Evolutionary conservation across 1,140 invertebrate genomes (phyloP), one percentile per base, ranked within the genome.

Genomic region (Magallana gigas): DNA sequence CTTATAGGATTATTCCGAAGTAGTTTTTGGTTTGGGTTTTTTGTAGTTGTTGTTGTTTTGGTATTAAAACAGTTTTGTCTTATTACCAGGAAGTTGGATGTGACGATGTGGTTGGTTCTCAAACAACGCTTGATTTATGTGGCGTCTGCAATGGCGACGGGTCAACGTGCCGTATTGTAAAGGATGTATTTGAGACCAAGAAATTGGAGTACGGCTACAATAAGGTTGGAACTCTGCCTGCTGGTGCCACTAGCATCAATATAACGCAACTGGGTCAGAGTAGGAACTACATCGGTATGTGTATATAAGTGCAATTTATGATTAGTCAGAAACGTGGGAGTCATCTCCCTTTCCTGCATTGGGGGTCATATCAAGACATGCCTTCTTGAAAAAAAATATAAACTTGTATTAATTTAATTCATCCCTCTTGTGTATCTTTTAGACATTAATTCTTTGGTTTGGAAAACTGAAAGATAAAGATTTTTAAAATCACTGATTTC

Each of bases 221-320:
- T 57, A 57, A 84, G 18, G 59, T 89, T 14, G 83, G 83, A 0
- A 87, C 85, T 6, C 58, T 89, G 9, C 88, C 88, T n/a, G 29
- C 56, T 56, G 86, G 86, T 16, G 83, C 88, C 5, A 87, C 83
- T 8, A 84, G 60, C 12, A 89, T 89, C 8, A 89, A 89, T 59
- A 86, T 89, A 16, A 89, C 85, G 57, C 88, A 89, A n/a, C 60
- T 87, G 7, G 48, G 71, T 8, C 59, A 36, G 14, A 86, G 85
- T 12, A 84, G 88, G 62, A 89, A 89, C 29, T 89, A 85, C 60
- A 56, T 89, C 58, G 88, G 88, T 89, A 82, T 82, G 36, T 16
- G 36, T 48, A 48, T 48, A 23, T 48, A 48, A 5, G 36, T 48
- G 36, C 36, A 48, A 48, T 48, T 2, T 48, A 48, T 48, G 36